These are phyloP conservation scores for Tenrec ecaudatus DNA, from an alignment of 2,113 vertebrate genomes.

Conservation along the genomic window DNA sequence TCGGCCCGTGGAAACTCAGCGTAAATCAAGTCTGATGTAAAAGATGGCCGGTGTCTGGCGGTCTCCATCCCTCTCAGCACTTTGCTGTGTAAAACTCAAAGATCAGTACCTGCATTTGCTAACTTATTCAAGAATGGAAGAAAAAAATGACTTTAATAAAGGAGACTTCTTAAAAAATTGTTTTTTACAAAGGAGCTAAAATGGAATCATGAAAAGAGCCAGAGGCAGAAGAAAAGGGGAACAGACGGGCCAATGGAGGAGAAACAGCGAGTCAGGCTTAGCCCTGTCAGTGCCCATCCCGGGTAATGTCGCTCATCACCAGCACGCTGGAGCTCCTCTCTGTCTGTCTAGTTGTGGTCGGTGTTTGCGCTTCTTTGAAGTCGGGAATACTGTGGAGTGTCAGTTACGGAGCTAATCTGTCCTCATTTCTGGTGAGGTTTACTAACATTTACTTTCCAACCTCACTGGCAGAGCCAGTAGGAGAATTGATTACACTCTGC, in stretches of 20 bases:
- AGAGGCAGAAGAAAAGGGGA: neutral
- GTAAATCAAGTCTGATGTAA: neutral
- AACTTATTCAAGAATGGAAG: neutral
- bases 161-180: no score
- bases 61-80: neutral
- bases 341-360: neutral
- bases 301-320: neutral
- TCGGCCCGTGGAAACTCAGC: neutral
- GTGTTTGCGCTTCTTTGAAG: neutral
- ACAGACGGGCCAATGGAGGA: neutral
- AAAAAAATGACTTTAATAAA: conserved; percentile 10
- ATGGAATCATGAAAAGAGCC: neutral
- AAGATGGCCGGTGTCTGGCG: no score
- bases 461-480: neutral
- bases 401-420: neutral
- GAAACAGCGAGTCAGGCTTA: neutral
- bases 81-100: neutral
- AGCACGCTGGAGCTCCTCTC: neutral
- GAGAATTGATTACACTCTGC: neutral
- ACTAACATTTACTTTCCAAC: neutral
- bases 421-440: neutral
- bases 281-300: neutral
- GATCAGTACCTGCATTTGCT: neutral
- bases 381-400: neutral
- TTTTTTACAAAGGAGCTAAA: no score